phyloP scores from a whole-genome alignment of 2,888 invertebrate genomes.

The Lagria hirta region DNA sequence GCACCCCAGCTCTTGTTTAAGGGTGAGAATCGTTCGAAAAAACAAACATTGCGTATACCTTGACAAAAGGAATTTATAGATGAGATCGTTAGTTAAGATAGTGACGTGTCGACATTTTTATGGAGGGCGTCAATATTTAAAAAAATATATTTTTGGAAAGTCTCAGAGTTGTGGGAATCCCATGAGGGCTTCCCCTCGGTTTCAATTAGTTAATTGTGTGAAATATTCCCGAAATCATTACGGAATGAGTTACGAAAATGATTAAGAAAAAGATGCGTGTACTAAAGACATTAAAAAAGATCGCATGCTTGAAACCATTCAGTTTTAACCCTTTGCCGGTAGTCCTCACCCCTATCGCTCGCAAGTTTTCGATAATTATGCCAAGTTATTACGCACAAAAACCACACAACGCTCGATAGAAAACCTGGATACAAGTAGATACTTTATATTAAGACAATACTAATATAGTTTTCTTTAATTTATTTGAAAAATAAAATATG shows the following conservation, averaged over 20 bases:
- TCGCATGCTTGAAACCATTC: constrained; percentile 47
- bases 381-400: constrained; percentile 6
- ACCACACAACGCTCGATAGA: constrained; percentile 6
- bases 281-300: constrained; percentile 51
- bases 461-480: constrained; percentile 46
- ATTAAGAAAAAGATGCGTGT: constrained; percentile 54
- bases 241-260: constrained; percentile 30
- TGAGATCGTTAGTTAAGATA: constrained; percentile 40
- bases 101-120: constrained; percentile 40
- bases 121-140: too few relatives aligned
- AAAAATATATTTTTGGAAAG: too few relatives aligned
- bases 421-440: constrained; percentile 21
- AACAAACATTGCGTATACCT: constrained; percentile 29
- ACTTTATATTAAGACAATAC: constrained; percentile 43
- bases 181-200: constrained; percentile 1
- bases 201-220: constrained; percentile 24
- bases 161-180: too few relatives aligned
- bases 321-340: constrained; percentile 38
- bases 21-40: constrained; percentile 14
- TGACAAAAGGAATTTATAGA: constrained; percentile 38
- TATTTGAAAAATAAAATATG: constrained; percentile 46
- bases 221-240: constrained; percentile 21
- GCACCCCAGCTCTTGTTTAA: constrained; percentile 14
- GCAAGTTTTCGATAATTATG: constrained; percentile 14
- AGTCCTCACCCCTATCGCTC: constrained; percentile 31